A percentile compares a stretch with the other conserved stretches of the same genome.
Evolutionary conservation across 2,888 invertebrate species (phyloP).

Genomic region (Pristionchus mayeri): DNA sequence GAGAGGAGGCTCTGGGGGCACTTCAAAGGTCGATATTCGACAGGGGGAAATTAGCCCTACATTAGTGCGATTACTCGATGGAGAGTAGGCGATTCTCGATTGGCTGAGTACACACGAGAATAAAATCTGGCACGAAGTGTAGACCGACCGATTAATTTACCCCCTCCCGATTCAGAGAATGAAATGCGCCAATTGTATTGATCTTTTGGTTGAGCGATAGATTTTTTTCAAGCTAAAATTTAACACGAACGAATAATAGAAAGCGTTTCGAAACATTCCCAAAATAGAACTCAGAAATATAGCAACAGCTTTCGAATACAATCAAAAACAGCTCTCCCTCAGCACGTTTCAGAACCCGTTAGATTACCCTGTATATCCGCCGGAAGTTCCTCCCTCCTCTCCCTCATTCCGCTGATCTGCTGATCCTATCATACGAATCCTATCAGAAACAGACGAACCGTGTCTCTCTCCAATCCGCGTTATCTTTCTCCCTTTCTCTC

Average conservation of each 20-base stretch:
- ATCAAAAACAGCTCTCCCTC: neutral
- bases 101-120: neutral
- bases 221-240: no score
- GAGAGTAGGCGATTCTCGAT: neutral
- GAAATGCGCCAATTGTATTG: no score
- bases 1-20: no score
- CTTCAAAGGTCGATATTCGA: neutral
- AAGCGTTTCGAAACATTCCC: neutral
- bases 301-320: neutral
- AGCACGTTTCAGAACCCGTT: conserved; percentile 7
- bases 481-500: neutral
- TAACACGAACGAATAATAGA: no score
- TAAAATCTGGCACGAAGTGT: no score
- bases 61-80: neutral
- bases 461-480: neutral
- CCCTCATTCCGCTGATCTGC: neutral
- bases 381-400: neutral
- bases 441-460: conserved; percentile 8
- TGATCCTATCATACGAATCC: no score
- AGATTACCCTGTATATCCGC: neutral
- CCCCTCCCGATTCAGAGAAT: no score
- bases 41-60: neutral
- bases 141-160: no score
- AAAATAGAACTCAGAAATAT: neutral
- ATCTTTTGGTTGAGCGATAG: no score